Conservation (phyloP, 2,113 vertebrate species). For the Chamaea fasciata region DNA sequence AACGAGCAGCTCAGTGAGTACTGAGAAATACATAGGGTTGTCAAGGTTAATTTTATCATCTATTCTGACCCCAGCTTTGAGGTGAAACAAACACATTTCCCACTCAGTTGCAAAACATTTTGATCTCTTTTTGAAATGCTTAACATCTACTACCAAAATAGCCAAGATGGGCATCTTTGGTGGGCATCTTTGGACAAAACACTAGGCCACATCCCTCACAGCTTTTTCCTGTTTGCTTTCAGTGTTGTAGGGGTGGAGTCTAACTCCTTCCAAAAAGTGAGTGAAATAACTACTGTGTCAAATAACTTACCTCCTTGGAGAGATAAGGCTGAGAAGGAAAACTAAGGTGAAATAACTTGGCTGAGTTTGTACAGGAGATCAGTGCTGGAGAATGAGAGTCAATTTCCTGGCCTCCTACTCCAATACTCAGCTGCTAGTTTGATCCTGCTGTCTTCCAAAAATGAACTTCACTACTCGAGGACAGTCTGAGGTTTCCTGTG, state of each 20-base stretch:
- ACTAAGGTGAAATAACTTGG: neutral
- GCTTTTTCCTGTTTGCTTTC: neutral
- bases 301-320: neutral
- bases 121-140: neutral
- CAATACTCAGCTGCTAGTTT: neutral
- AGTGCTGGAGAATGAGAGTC: neutral
- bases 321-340: neutral
- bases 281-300: neutral
- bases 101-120: neutral
- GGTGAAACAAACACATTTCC: neutral
- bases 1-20: neutral
- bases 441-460: neutral
- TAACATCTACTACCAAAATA: neutral
- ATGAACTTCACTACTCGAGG: neutral
- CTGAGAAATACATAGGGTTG: neutral
- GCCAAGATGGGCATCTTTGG: neutral
- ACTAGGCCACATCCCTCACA: accelerated
- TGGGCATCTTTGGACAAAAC: neutral
- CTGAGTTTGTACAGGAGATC: neutral
- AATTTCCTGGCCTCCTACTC: neutral
- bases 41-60: neutral
- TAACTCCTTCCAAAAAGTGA: neutral
- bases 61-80: neutral
- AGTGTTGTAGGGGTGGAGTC: neutral
- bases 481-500: neutral